These are phyloP conservation scores for Salmo trutta DNA, from an alignment of 2,797 vertebrate genomes.

Conservation along the genomic window DNA sequence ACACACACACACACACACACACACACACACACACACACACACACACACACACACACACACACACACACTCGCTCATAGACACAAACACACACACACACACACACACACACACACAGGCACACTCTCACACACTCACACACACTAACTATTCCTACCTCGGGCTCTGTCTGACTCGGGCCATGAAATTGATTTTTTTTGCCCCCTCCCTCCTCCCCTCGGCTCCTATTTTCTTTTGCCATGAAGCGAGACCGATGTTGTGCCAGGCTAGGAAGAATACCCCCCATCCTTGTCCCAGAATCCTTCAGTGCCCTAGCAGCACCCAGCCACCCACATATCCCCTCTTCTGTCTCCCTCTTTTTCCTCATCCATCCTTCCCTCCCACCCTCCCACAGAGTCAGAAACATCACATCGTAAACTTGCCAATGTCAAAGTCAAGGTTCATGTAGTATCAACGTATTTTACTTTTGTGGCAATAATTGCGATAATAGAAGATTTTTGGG, in stretches of 20 bases:
- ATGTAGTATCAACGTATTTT: neutral
- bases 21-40: no score
- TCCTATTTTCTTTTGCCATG: slow-evolving; percentile 65
- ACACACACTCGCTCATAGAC: slow-evolving; percentile 27
- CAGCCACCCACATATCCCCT: neutral
- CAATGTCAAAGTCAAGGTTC: neutral
- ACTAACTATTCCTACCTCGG: slow-evolving; percentile 56
- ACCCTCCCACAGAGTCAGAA: neutral
- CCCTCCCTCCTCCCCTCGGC: slow-evolving; percentile 50
- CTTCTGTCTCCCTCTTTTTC: slow-evolving; percentile 15
- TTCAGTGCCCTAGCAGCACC: slow-evolving; percentile 23
- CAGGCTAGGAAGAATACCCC: slow-evolving; percentile 53
- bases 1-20: slow-evolving; percentile 1
- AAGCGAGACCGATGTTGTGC: slow-evolving; percentile 71
- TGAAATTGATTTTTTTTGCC: slow-evolving; percentile 74
- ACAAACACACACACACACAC: slow-evolving; percentile 24
- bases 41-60: slow-evolving; percentile 13
- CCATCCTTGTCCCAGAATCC: slow-evolving; percentile 48
- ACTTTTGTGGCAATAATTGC: neutral
- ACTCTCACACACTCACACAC: slow-evolving; percentile 26
- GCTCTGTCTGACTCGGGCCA: slow-evolving; percentile 70
- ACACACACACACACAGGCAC: slow-evolving; percentile 24
- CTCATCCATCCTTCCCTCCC: slow-evolving; percentile 16
- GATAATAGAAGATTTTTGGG: neutral
- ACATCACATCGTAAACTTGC: neutral